Percentiles rank a stretch among this genome's conserved stretches.
These are phyloP conservation scores for Phyllotreta cruciferae DNA, from an alignment of 2,888 invertebrate genomes.

Conservation along the genomic window DNA sequence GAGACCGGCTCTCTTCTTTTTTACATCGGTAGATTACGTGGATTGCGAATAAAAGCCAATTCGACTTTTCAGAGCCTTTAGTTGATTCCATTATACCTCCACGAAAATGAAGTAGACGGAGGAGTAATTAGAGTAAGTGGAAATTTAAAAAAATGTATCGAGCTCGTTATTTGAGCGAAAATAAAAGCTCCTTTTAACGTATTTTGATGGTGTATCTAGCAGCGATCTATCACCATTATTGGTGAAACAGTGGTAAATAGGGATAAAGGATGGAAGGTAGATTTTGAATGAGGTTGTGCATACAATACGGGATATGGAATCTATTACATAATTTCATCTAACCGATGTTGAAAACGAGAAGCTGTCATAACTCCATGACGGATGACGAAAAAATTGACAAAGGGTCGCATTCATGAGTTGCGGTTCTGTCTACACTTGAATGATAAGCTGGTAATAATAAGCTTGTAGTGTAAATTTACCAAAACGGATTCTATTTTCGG, in stretches of 20 bases:
- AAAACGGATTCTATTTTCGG: conserved; percentile 21
- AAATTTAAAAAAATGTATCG: neutral
- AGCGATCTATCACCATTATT: conserved; percentile 30
- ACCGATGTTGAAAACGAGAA: conserved; percentile 50
- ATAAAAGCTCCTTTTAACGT: neutral
- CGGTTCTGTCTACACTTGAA: conserved; percentile 38
- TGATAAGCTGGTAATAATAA: conserved; percentile 34
- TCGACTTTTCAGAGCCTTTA: too few species aligned
- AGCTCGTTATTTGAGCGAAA: too few species aligned
- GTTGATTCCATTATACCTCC: too few species aligned
- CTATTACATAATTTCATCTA: conserved; percentile 51
- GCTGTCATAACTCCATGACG: conserved; percentile 56
- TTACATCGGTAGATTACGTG: too few species aligned
- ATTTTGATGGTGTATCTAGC: conserved; percentile 3
- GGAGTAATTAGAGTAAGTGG: too few species aligned
- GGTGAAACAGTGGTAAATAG: conserved; percentile 42
- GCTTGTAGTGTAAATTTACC: conserved; percentile 24
- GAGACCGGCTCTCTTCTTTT: neutral
- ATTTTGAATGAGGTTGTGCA: conserved; percentile 47
- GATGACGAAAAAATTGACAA: conserved; percentile 46
- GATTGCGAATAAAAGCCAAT: too few species aligned
- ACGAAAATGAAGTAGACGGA: too few species aligned
- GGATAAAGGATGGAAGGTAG: conserved; percentile 31
- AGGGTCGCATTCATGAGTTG: conserved; percentile 44
- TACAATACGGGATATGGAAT: conserved; percentile 15